Base-by-base conservation (phyloP, 2,888 invertebrate species). In the Drosophila aldrichi region DNA sequence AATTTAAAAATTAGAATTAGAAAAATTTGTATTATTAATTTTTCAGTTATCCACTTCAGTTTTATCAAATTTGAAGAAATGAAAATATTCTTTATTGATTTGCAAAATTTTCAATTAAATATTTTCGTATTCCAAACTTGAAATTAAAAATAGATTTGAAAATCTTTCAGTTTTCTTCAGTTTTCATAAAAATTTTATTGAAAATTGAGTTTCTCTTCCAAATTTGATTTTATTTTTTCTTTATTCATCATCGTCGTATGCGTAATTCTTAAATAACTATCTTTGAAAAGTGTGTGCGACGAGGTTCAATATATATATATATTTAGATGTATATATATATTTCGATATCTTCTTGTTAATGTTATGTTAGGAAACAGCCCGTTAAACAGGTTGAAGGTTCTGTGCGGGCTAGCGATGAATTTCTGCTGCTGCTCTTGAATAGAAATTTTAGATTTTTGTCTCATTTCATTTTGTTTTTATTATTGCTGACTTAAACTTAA, bases 211-310 rank as follows among this genome's bases (percentile, higher is more conserved):
- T 68, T 48, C 43, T 60, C 52, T 70, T 40, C 20, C 61, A 65
- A 65, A 71, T 61, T 70, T 54, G 54, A 64, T 59, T 77, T 36
- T 2, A 36, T 36, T 61, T 46, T 64, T 12, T 29, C 16, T 3
- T 25, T 10, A n/a, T 29, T 40, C 38, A 40, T 22, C 7, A 25
- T 54, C 22, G 25, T 49, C 64, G 48, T 76, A 76, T 76, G 58
- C 68, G 64, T 68, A 64, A 40, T 62, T 67, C 87, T 85, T 85
- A 87, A 82, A 84, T 84, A 67, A 72, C 84, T 87, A 85, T 85
- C 84, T 85, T 85, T 85, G 84, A 85, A 84, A 87, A 84, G 82
- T 84, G 84, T 85, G 84, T 85, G 84, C 87, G 87, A 79, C 77
- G 75, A 73, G 66, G 62, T 61, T 72, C 18, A 38, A 61, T 65